Conservation (phyloP, 2,888 invertebrate species). For the Parelbella ahira region DNA sequence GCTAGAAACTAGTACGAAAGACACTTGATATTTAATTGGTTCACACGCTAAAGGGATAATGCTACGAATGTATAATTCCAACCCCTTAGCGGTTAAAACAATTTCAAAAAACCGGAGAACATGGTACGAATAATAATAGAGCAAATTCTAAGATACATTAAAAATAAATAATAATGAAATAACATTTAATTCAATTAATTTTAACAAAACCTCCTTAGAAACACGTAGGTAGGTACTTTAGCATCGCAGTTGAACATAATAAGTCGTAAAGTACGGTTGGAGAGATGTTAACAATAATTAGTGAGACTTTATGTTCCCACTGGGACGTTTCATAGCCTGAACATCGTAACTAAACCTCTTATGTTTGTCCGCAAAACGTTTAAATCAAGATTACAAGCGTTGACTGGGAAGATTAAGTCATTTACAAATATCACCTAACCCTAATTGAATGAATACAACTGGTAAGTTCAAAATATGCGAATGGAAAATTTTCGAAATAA, state of each 20-base stretch:
- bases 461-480: constrained; percentile 11
- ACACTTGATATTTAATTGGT: constrained; percentile 20
- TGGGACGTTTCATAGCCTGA: constrained; percentile 13
- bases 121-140: no score
- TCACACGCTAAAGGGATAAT: not conserved
- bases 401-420: constrained; percentile 18
- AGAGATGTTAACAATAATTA: constrained; percentile 25
- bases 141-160: no score
- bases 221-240: no score
- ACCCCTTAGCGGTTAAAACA: no score
- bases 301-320: constrained; percentile 19
- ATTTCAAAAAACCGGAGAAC: no score
- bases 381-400: constrained; percentile 22
- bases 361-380: constrained; percentile 23
- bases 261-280: constrained; percentile 12
- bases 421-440: constrained; percentile 22
- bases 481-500: no score
- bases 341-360: constrained; percentile 23
- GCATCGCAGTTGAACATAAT: constrained; percentile 9
- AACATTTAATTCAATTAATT: no score
- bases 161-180: no score
- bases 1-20: constrained; percentile 14
- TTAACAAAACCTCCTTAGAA: no score
- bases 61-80: no score
- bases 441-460: no score